Base-by-base conservation (phyloP, 2,888 invertebrate genomes). In the Rhagium mordax region DNA sequence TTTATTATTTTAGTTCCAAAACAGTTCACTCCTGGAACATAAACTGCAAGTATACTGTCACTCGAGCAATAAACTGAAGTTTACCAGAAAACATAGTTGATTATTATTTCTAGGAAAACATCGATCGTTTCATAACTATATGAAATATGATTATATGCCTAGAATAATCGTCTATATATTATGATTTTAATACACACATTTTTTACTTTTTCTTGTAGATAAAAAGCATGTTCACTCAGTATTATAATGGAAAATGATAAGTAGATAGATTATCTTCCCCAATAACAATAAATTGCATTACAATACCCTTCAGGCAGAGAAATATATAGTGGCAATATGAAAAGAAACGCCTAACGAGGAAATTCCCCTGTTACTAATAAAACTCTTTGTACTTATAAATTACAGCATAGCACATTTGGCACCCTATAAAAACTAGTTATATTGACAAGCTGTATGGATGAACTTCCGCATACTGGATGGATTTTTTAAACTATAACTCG, bases 321-420 rank as follows among this genome's bases (percentile, higher is more conserved):
- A 41, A 65, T 65, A 33, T 65, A 65, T 53, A 41, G 65, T 29
- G 16, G 53, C 33, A 53, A 53, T 65, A 51, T 65, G 53, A 41
- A 51, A 59, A 53, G 65, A 18, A 53, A 29, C 41, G 53, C 33
- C 59, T 55, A 33, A 33, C 59, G 16, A 21, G 29, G 13, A 59
- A 65, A 65, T 65, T 65, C 65, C 65, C 65, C 20, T 20, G 65
- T 27, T 33, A 41, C 16, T 33, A 53, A 53, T 65, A 65, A 53
- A 65, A 51, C 29, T 65, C 65, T 65, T 65, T 65, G 53, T 65
- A 53, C 53, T 29, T 24, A 41, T 65, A 53, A 65, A 53, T 65
- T 53, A 27, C 41, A 29, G 18, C 5, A 49, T 10, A 33, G 21
- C 27, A 27, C 49, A 33, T 33, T 51, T 33, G 29, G 53, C 27